Evolutionary conservation across 2,888 invertebrate genomes (phyloP).

Genomic region (Andrena hattorfiana): DNA sequence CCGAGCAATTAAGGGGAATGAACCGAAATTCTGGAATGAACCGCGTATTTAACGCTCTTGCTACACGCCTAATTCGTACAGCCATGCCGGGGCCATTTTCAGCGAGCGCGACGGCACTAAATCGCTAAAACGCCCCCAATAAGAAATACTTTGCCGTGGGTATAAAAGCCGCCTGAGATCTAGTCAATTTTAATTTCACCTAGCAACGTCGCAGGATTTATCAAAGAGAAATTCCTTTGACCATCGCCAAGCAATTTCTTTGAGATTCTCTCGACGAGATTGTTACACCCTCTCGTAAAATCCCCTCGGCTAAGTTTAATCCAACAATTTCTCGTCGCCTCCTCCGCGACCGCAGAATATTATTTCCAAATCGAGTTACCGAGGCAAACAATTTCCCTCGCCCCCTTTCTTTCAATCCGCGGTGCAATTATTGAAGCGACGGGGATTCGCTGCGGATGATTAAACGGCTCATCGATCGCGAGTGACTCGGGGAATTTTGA

Average conservation of each 20-base stretch:
- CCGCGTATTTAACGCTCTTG: background rate
- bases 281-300: background rate
- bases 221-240: background rate
- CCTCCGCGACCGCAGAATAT: background rate
- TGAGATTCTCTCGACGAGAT: background rate
- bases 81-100: too few species aligned
- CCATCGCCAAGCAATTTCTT: background rate
- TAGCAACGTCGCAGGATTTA: background rate
- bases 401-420: background rate
- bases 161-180: background rate
- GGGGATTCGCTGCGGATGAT: background rate
- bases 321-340: background rate
- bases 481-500: background rate
- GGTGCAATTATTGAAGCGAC: too few species aligned
- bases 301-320: background rate
- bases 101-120: background rate
- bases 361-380: background rate
- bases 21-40: background rate
- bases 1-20: background rate
- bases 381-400: background rate
- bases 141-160: background rate
- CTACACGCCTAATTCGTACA: too few species aligned
- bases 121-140: background rate
- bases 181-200: constrained; percentile 10
- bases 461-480: background rate